phyloP scores from a whole-genome alignment of 2,888 invertebrate genomes.

The Callyntrura sp. region DNA sequence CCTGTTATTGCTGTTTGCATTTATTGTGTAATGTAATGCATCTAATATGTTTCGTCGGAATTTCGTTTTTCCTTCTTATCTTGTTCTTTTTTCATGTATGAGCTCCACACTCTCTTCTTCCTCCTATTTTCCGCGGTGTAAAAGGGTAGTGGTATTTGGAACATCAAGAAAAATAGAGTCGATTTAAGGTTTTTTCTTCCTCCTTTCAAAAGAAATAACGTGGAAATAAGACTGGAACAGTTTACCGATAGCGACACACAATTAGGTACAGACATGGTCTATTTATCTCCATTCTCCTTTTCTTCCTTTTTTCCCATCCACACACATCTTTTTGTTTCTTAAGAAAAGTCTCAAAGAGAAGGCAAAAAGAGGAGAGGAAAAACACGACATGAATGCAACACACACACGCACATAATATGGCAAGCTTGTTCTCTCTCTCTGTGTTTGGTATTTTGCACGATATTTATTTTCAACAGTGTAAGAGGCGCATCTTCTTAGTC shows the following conservation, averaged over 20 bases:
- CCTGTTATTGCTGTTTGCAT: not conserved
- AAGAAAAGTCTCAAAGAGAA: not conserved
- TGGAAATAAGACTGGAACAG: conserved; percentile 75
- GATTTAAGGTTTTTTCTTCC: conserved; percentile 62
- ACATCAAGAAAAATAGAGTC: conserved; percentile 70
- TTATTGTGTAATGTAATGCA: conserved; percentile 49
- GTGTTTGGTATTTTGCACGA: conserved; percentile 31
- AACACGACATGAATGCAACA: conserved; percentile 22
- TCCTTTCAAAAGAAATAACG: conserved; percentile 60
- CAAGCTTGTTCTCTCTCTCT: not conserved
- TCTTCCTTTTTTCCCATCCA: conserved; percentile 34
- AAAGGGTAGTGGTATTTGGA: conserved; percentile 39
- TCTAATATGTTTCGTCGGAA: conserved; percentile 10
- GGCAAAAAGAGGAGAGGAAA: conserved; percentile 15
- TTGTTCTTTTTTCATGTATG: not conserved
- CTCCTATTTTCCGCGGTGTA: not conserved
- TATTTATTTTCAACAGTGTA: conserved; percentile 26
- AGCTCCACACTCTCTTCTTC: conserved; percentile 27
- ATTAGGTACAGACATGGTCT: conserved; percentile 82
- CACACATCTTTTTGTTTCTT: not conserved
- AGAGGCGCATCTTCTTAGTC: not conserved
- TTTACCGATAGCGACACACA: conserved; percentile 81
- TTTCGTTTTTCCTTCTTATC: conserved; percentile 8
- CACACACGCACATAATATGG: not conserved
- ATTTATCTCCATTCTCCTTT: conserved; percentile 80